A percentile compares a stretch with the other conserved stretches of the same genome.
phyloP scores from a whole-genome alignment of 1,140 invertebrate species.

The Lepeophtheirus salmonis region DNA sequence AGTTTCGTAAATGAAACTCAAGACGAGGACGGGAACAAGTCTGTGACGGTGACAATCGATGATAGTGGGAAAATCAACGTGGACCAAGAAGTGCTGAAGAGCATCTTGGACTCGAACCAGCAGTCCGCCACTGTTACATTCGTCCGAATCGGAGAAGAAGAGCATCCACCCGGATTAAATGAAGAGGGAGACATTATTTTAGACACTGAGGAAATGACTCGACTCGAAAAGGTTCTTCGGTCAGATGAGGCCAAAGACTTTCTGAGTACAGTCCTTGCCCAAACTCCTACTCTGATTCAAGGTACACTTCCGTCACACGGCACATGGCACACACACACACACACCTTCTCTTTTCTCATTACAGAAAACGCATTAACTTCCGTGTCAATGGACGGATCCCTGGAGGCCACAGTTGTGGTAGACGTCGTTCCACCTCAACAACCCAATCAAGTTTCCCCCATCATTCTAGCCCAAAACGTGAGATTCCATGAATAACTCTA shows the following conservation, averaged over 20 bases:
- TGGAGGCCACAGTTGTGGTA: no score
- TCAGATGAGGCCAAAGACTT: slow-evolving; percentile 18
- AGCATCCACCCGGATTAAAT: background rate
- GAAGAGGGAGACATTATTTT: slow-evolving; percentile 4
- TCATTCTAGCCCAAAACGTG: no score
- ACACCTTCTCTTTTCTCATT: no score
- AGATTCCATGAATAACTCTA: no score
- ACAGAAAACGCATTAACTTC: no score
- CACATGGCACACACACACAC: no score
- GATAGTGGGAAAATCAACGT: slow-evolving; percentile 2
- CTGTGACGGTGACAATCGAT: slow-evolving; percentile 10
- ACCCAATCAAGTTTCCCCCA: no score
- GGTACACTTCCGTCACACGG: background rate
- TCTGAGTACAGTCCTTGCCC: slow-evolving; percentile 2
- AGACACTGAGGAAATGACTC: slow-evolving; percentile 15
- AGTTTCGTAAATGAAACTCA: background rate
- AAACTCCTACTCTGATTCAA: background rate
- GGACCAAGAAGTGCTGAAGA: slow-evolving; percentile 5
- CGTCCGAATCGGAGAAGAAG: slow-evolving; percentile 10
- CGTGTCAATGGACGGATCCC: no score
- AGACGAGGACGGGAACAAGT: slow-evolving; percentile 6
- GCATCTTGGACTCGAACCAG: slow-evolving; percentile 13
- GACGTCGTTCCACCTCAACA: no score
- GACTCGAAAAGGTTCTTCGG: slow-evolving; percentile 12
- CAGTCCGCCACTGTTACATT: slow-evolving; percentile 7